Evolutionary conservation across 35 echinoderm and acorn worm species (phyloP).

Genomic region (Acanthaster planci): DNA sequence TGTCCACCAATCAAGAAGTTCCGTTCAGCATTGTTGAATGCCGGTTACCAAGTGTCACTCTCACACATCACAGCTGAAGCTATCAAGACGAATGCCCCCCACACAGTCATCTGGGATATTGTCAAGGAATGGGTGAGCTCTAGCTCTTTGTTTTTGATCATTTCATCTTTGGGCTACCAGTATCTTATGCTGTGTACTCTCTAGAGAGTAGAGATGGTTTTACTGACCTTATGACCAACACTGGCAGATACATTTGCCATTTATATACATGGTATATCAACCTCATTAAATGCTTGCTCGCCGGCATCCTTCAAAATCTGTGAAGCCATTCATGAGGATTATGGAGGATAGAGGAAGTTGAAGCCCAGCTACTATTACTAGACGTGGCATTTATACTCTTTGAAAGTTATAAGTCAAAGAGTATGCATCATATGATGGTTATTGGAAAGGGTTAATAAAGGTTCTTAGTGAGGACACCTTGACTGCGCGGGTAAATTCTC

Average conservation of each 20-base stretch:
- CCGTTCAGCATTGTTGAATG: constrained; percentile 89
- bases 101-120: constrained; percentile 88
- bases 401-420: too few species aligned
- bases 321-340: too few species aligned
- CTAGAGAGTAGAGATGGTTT: neutral
- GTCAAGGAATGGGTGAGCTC: constrained; percentile 89
- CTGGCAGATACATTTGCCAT: neutral
- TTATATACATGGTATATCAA: neutral
- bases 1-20: constrained; percentile 71
- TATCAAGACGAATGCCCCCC: constrained; percentile 89
- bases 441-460: too few species aligned
- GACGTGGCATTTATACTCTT: too few species aligned
- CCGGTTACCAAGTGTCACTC: constrained; percentile 90
- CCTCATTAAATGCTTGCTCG: too few species aligned
- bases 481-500: too few species aligned
- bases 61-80: constrained; percentile 88
- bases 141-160: too few species aligned
- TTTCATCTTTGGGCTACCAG: neutral
- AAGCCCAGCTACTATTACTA: too few species aligned
- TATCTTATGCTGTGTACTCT: neutral
- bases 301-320: too few species aligned
- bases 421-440: too few species aligned
- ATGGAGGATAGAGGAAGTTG: too few species aligned
- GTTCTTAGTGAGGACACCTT: too few species aligned
- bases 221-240: neutral